These are phyloP conservation scores for Epistrophella euchroma DNA, from an alignment of 2,888 invertebrate genomes.

Conservation along the genomic window DNA sequence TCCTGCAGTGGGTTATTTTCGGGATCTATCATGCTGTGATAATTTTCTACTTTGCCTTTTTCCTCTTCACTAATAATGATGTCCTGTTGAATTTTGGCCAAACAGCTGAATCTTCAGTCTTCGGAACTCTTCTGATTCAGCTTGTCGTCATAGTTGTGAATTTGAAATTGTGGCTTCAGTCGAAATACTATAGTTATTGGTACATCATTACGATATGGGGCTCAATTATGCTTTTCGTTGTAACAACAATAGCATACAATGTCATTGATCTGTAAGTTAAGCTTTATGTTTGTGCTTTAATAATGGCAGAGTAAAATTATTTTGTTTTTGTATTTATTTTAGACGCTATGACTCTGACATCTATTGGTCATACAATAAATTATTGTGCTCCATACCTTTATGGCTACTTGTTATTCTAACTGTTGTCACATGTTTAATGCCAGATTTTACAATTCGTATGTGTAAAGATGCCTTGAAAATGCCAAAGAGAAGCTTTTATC, in stretches of 20 bases:
- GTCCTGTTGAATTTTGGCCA: conserved; percentile 85
- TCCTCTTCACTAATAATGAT: conserved; percentile 84
- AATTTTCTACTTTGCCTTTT: conserved; percentile 86
- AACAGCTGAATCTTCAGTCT: conserved; percentile 85
- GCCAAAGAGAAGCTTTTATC: conserved; percentile 80
- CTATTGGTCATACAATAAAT: conserved; percentile 86
- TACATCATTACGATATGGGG: conserved; percentile 85
- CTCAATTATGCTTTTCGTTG: conserved; percentile 86
- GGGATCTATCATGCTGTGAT: conserved; percentile 88
- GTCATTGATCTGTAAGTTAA: conserved; percentile 86
- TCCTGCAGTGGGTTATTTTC: conserved; percentile 86
- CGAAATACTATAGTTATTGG: conserved; percentile 86
- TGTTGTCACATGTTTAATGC: conserved; percentile 85
- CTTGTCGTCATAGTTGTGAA: conserved; percentile 86
- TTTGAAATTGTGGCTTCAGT: conserved; percentile 87
- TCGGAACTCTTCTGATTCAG: conserved; percentile 87
- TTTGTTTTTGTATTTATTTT: conserved; percentile 36
- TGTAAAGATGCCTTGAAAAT: conserved; percentile 79
- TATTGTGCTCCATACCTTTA: conserved; percentile 86
- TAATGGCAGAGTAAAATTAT: neutral
- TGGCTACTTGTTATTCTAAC: conserved; percentile 86
- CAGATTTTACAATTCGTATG: conserved; percentile 84
- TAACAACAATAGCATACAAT: conserved; percentile 86
- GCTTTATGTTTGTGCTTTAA: no score
- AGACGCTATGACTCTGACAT: conserved; percentile 85